Evolutionary conservation across 2,888 invertebrate genomes (phyloP).

Genomic region (Drosophila ezoana): DNA sequence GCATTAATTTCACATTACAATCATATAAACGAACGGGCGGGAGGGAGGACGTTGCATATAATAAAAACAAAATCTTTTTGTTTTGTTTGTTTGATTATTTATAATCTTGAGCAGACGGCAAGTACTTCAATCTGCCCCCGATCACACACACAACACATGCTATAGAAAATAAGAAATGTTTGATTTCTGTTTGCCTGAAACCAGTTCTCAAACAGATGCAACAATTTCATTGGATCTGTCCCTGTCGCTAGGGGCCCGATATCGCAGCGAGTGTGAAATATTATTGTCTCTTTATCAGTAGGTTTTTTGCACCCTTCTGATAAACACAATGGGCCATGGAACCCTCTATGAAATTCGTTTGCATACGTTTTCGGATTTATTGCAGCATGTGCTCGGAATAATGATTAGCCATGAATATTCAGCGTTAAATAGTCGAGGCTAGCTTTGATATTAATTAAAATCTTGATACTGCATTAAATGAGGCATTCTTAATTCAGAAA

Average conservation of each 20-base stretch:
- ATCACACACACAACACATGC: not conserved
- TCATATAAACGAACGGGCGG: constrained; percentile 25
- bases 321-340: constrained; percentile 26
- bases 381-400: constrained; percentile 22
- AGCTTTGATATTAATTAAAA: not conserved
- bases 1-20: constrained; percentile 70
- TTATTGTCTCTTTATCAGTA: constrained; percentile 35
- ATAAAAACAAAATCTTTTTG: constrained; percentile 20
- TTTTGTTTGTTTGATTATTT: constrained; percentile 57
- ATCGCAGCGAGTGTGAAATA: constrained; percentile 54
- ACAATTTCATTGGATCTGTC: constrained; percentile 12
- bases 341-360: constrained; percentile 15
- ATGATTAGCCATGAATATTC: constrained; percentile 10
- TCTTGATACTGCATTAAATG: constrained; percentile 9
- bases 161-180: constrained; percentile 21
- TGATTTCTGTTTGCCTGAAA: constrained; percentile 14
- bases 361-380: constrained; percentile 18
- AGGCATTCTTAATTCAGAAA: not conserved
- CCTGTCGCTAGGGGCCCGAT: constrained; percentile 27
- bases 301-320: constrained; percentile 36
- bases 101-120: constrained; percentile 52
- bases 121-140: constrained; percentile 30
- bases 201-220: constrained; percentile 34
- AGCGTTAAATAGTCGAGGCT: not conserved
- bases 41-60: constrained; percentile 29